Conservation (phyloP, 2,888 invertebrate genomes). For the Shargacucullia verbasci region DNA sequence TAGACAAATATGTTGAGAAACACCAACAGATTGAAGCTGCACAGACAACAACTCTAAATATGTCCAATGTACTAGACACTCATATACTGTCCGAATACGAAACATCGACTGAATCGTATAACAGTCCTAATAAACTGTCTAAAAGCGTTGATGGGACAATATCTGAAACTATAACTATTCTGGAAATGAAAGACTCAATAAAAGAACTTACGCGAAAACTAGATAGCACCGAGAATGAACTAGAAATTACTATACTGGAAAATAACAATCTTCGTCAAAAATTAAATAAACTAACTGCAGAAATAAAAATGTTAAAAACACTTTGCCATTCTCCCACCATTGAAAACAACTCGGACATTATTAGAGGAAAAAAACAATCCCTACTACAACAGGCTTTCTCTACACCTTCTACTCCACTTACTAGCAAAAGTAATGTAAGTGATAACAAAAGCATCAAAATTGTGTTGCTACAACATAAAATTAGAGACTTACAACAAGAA, state of each 20-base stretch:
- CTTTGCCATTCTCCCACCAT: constrained; percentile 1
- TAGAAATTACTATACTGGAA: constrained; percentile 3
- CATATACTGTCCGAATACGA: no score
- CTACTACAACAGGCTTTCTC: constrained; percentile 2
- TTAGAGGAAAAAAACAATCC: background rate
- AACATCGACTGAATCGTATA: no score
- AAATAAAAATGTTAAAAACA: constrained; percentile 1
- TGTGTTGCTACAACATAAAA: constrained; percentile 3
- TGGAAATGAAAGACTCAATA: constrained; percentile 1
- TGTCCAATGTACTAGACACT: no score
- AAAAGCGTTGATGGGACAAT: background rate
- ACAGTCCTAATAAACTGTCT: no score
- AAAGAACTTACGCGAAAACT: background rate
- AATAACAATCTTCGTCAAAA: constrained; percentile 3
- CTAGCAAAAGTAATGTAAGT: background rate
- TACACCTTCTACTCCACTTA: constrained; percentile 1
- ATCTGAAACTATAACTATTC: background rate
- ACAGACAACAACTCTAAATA: no score
- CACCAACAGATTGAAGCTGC: no score
- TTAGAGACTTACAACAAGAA: constrained; percentile 2
- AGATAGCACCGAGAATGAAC: no score
- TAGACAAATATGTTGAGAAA: no score
- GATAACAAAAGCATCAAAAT: background rate
- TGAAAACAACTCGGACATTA: background rate
- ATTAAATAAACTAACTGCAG: constrained; percentile 4